Percentiles rank a stretch among this genome's conserved stretches.
phyloP scores from a whole-genome alignment of 2,888 invertebrate genomes.

The Erannis defoliaria region DNA sequence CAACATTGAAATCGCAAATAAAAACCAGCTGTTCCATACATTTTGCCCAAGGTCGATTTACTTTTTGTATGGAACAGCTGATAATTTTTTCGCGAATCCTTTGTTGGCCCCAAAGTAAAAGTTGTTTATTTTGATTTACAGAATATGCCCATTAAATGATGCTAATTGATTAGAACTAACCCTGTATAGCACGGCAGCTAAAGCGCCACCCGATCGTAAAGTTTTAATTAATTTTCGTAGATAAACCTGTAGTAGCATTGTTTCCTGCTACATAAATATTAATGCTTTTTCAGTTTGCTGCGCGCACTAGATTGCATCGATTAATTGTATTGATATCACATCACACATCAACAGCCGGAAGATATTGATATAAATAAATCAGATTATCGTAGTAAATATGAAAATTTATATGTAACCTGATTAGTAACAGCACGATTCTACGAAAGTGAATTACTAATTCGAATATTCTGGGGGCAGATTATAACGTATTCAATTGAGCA shows the following conservation, averaged over 20 bases:
- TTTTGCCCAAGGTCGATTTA: too few relatives aligned
- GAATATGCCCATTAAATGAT: too few relatives aligned
- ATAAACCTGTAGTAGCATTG: not conserved
- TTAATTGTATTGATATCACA: too few relatives aligned
- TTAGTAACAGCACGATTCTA: slow-evolving; percentile 7
- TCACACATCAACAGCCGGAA: too few relatives aligned
- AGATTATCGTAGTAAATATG: slow-evolving; percentile 16
- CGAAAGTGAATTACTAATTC: slow-evolving; percentile 11
- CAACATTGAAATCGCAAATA: too few relatives aligned
- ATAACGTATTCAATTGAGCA: slow-evolving; percentile 11
- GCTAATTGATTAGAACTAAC: too few relatives aligned
- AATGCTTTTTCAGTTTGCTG: not conserved
- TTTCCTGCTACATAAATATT: not conserved
- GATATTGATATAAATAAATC: slow-evolving; percentile 41
- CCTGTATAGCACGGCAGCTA: too few relatives aligned
- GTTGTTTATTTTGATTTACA: too few relatives aligned
- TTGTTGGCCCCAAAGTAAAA: too few relatives aligned
- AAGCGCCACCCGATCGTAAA: not conserved
- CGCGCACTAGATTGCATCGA: not conserved
- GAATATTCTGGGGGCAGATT: slow-evolving; percentile 14
- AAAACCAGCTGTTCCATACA: too few relatives aligned
- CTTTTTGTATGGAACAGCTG: too few relatives aligned
- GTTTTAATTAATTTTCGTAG: not conserved
- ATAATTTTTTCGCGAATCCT: too few relatives aligned
- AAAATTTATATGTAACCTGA: slow-evolving; percentile 13